Base-by-base conservation (phyloP, 2,888 invertebrate species). In the Tipula lateralis region DNA sequence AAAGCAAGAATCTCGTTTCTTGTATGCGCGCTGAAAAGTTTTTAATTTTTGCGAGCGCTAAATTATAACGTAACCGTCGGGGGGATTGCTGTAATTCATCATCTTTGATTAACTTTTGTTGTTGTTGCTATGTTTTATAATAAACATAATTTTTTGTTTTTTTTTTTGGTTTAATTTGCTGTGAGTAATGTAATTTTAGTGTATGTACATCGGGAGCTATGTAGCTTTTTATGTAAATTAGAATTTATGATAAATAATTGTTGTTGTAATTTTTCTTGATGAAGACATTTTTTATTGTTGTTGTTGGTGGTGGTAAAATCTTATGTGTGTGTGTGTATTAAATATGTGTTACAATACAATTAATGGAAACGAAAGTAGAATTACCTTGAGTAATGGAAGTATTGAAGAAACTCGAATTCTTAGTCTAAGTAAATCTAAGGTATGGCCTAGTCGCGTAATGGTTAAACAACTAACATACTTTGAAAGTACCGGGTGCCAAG, bases 41-140 rank as follows among this genome's bases (percentile, higher is more conserved):
- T 66, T 66, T 66, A 66, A 66, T 66, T 66, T 66, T 66, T 66
- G 66, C 24, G n/a, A n/a, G 66, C 66, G 66, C 66, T 66, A 66
- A 24, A 66, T 66, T 66, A 24, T 66, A 66, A 66, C 66, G 24
- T 66, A 66, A 66, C 66, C 66, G 66, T 66, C 66, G 66, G 24
- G 66, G 66, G 66, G 66, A 66, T 66, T 66, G n/a, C n/a, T n/a
- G 66, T 66, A 66, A 66, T 66, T 66, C 66, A 66, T 66, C 66
- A 66, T 66, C 66, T 66, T 66, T 66, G 66, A 66, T 66, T 66
- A 66, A 66, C 66, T 66, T 66, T 66, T 19, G 66, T 66, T 16
- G 44, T 50, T 36, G 36, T 9, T 66, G 24, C 24, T 66, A 6
- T 66, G n/a, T 66, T 1, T 66, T 19, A 24, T 24, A 7, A 19